These are phyloP conservation scores for Syngnathoides biaculeatus DNA, from an alignment of 2,113 vertebrate species.

Conservation along the genomic window DNA sequence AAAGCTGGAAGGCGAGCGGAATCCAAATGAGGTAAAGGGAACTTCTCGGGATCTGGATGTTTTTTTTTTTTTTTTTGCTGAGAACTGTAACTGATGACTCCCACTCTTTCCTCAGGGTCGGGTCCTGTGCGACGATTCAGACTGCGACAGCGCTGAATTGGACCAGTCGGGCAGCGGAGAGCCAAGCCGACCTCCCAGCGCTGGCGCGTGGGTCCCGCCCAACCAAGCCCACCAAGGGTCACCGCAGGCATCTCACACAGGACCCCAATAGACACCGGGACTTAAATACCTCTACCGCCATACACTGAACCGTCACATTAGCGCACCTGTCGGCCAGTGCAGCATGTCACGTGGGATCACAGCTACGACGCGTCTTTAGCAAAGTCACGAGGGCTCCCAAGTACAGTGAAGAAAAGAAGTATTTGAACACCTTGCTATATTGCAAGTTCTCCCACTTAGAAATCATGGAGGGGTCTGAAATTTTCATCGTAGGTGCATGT, in stretches of 20 bases:
- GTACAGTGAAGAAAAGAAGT: no score
- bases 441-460: no score
- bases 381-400: constrained; percentile 52
- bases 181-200: constrained; percentile 77
- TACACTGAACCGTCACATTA: constrained; percentile 43
- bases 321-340: constrained; percentile 50
- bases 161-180: constrained; percentile 86
- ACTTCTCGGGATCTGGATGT: constrained; percentile 4
- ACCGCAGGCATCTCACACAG: constrained; percentile 50
- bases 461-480: no score
- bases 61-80: background rate
- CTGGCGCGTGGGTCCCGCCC: constrained; percentile 66
- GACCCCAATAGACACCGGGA: constrained; percentile 51
- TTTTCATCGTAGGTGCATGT: no score
- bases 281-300: constrained; percentile 41
- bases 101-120: constrained; percentile 67
- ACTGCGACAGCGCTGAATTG: constrained; percentile 88
- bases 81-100: background rate
- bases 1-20: constrained; percentile 75
- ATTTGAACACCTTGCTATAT: no score
- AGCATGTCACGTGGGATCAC: constrained; percentile 55
- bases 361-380: constrained; percentile 47
- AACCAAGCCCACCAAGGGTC: constrained; percentile 53
- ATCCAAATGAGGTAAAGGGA: constrained; percentile 72
- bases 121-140: constrained; percentile 83